These are phyloP conservation scores for Callosobruchus maculatus DNA, from an alignment of 2,888 invertebrate species.

Conservation along the genomic window DNA sequence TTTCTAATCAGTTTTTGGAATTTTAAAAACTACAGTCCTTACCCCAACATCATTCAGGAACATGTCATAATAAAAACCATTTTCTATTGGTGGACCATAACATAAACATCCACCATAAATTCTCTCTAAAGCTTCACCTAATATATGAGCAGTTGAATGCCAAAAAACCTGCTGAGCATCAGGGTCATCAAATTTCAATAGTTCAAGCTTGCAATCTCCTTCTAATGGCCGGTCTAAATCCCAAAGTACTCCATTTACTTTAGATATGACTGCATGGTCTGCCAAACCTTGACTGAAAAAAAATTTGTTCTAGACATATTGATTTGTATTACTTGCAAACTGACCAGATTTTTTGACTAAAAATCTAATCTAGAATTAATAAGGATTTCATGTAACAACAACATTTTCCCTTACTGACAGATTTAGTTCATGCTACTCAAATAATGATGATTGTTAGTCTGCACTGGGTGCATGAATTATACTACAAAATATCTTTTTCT, in stretches of 20 bases:
- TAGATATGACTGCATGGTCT: slow-evolving; percentile 87
- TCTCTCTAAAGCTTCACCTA: slow-evolving; percentile 96
- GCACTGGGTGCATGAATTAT: too few relatives aligned
- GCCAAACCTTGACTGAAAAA: slow-evolving; percentile 83
- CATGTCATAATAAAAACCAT: slow-evolving; percentile 99
- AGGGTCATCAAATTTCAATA: slow-evolving; percentile 91
- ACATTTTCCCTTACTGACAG: too few relatives aligned
- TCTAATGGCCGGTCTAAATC: slow-evolving; percentile 95
- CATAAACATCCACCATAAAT: slow-evolving; percentile 95
- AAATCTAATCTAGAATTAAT: too few relatives aligned
- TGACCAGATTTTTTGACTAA: too few relatives aligned
- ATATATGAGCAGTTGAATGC: slow-evolving; percentile 97
- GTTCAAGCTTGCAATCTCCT: slow-evolving; percentile 72
- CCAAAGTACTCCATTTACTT: slow-evolving; percentile 92
- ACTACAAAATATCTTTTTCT: too few relatives aligned
- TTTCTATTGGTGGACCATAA: slow-evolving; percentile 98
- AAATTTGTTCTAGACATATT: too few relatives aligned
- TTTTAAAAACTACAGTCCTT: too few relatives aligned
- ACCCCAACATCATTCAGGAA: slow-evolving; percentile 76
- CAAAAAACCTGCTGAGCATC: slow-evolving; percentile 97
- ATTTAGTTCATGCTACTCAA: too few relatives aligned
- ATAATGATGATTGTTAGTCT: too few relatives aligned
- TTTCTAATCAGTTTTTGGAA: too few relatives aligned
- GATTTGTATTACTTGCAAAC: too few relatives aligned
- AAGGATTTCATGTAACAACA: too few relatives aligned